Percentiles rank a stretch among this genome's conserved stretches.
These are phyloP conservation scores for Narcine bancroftii DNA, from an alignment of 2,113 vertebrate genomes.

Conservation along the genomic window DNA sequence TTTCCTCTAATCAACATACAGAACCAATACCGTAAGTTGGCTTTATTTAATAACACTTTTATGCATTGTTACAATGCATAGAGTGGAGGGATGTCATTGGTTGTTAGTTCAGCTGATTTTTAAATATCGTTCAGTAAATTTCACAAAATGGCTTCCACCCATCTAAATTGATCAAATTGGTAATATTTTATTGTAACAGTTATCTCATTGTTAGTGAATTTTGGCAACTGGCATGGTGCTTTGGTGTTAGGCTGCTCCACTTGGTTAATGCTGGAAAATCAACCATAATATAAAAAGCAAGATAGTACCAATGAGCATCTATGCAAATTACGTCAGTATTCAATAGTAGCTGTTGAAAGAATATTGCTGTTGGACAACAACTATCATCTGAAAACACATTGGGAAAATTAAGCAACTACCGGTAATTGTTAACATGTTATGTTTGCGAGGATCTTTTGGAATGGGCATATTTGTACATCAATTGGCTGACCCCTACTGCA, in stretches of 20 bases:
- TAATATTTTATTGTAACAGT: slow-evolving; percentile 19
- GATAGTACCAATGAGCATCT: background rate
- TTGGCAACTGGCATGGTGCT: background rate
- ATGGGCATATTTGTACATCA: slow-evolving; percentile 10
- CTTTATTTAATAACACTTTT: background rate
- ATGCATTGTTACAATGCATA: background rate
- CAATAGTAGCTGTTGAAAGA: slow-evolving; percentile 2
- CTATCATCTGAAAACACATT: background rate
- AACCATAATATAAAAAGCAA: background rate
- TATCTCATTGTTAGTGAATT: background rate
- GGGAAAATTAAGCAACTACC: background rate
- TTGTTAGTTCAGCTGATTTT: background rate
- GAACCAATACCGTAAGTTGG: background rate
- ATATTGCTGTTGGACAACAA: slow-evolving; percentile 15
- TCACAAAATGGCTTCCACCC: slow-evolving; percentile 10
- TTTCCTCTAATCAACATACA: background rate
- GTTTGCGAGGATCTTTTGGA: slow-evolving; percentile 1
- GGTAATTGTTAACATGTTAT: slow-evolving; percentile 11
- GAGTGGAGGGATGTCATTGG: background rate
- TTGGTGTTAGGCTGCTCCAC: background rate
- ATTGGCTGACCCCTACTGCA: slow-evolving; percentile 48
- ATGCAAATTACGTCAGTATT: slow-evolving; percentile 26
- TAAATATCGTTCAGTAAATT: background rate
- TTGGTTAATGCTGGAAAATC: background rate
- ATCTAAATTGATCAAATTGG: background rate